Conservation (phyloP, 2,113 vertebrate species). For the Lutjanus erythropterus region DNA sequence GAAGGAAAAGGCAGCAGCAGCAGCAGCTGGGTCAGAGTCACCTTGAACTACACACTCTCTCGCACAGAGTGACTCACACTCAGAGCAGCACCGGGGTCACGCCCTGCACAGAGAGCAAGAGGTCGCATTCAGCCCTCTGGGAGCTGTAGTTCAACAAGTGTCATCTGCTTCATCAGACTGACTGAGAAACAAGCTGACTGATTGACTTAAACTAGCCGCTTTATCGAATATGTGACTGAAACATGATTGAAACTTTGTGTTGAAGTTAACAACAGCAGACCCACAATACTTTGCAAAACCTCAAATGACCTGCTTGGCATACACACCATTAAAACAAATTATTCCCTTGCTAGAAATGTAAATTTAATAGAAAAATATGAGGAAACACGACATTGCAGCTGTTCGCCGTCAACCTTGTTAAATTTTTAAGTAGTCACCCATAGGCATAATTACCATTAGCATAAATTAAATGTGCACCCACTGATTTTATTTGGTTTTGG, state of each 20-base stretch:
- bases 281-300: not conserved
- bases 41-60: constrained; percentile 21
- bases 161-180: not conserved
- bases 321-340: not conserved
- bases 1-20: constrained; percentile 33
- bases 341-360: not conserved
- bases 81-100: constrained; percentile 21
- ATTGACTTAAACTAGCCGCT: not conserved
- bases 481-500: constrained; percentile 9
- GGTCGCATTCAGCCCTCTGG: constrained; percentile 16
- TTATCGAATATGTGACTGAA: not conserved
- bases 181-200: constrained; percentile 6
- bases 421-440: constrained; percentile 26
- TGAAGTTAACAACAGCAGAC: not conserved
- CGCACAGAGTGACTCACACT: constrained; percentile 30
- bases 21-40: constrained; percentile 33
- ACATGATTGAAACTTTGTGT: not conserved
- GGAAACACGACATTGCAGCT: constrained; percentile 39
- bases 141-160: constrained; percentile 24
- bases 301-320: not conserved
- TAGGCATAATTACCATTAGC: constrained; percentile 15
- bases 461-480: not conserved
- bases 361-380: constrained; percentile 10
- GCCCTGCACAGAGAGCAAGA: not conserved
- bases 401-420: constrained; percentile 33